Evolutionary conservation across 2,797 vertebrate genomes (phyloP).

Genomic region (Cyclopterus lumpus): DNA sequence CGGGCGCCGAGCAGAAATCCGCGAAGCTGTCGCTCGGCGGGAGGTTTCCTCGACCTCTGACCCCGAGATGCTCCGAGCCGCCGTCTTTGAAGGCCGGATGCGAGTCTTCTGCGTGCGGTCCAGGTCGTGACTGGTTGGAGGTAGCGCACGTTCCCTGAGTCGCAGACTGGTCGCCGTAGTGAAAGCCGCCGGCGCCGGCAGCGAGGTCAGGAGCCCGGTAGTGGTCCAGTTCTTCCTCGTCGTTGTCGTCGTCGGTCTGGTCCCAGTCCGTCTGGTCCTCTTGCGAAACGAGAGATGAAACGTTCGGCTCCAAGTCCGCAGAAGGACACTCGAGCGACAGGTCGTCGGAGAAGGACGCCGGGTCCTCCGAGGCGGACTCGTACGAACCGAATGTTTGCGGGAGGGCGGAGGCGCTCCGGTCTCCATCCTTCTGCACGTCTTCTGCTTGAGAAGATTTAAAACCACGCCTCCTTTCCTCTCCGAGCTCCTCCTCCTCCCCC

Average conservation of each 20-base stretch:
- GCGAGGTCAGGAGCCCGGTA: too few species aligned
- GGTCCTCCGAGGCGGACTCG: constrained; percentile 66
- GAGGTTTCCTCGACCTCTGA: constrained; percentile 75
- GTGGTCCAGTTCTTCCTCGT: too few species aligned
- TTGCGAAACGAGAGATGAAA: constrained; percentile 66
- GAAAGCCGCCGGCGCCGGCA: neutral
- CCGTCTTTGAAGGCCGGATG: constrained; percentile 47
- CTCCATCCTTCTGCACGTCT: constrained; percentile 47
- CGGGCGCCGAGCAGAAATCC: constrained; percentile 92
- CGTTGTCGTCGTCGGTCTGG: constrained; percentile 65
- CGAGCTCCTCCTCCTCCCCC: constrained; percentile 53
- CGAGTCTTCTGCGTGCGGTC: constrained; percentile 30
- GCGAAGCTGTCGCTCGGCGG: constrained; percentile 94
- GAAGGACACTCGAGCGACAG: constrained; percentile 68
- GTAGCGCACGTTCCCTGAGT: constrained; percentile 75
- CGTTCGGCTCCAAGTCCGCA: constrained; percentile 81
- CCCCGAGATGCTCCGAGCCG: neutral
- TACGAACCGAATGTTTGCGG: constrained; percentile 37
- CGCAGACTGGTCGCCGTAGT: constrained; percentile 23
- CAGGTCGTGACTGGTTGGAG: constrained; percentile 60
- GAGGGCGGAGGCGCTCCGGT: constrained; percentile 35
- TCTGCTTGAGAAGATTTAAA: constrained; percentile 23
- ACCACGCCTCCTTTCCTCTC: constrained; percentile 11
- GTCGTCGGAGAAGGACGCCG: constrained; percentile 71
- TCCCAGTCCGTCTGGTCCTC: constrained; percentile 58